Evolutionary conservation across 2,888 invertebrate genomes (phyloP), one percentile per base, ranked within the genome.

Genomic region (Plebejus anna): DNA sequence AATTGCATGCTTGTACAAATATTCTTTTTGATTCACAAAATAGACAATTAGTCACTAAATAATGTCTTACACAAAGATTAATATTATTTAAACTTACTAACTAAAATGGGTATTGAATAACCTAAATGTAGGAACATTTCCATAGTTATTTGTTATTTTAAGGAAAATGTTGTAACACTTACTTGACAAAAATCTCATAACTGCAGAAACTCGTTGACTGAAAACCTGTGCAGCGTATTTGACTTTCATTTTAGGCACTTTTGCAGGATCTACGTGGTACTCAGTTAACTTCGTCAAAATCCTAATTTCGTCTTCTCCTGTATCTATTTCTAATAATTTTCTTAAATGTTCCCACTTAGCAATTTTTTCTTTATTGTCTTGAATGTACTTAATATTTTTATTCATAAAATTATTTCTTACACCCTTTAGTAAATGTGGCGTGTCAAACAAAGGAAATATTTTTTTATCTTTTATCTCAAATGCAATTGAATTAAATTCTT

Each of bases 361-460:
- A 32, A 59, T 13, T 59, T 75, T 75, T 57, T 59, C n/a, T 38
- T 16, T 16, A 4, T 32, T n/a, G n/a, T 75, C 11, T 36, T 57
- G 13, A 5, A 47, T 75, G 28, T 13, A 75, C 61, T 38, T 75
- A 16, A 75, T 38, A 66, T 76, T 75, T 70, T 76, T 76, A 28
- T n/a, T 76, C 16, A 76, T 22, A 36, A 76, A 66, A 70, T 76
- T 75, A 51, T 76, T 76, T 66, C 76, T 61, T 4, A 76, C 66
- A 13, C 76, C 75, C 73, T 76, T 76, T 51, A 76, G 51, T 75
- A 76, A 76, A 70, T 75, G 76, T 2, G 76, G 76, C 47, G 77
- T 75, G 51, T 77, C 77, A 38, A 75, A 77, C 13, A 76, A 51
- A 3, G 77, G 77, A 13, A 77, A 77, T n/a, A 76, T 36, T 59